Percentiles rank a stretch among this genome's conserved stretches.
These are phyloP conservation scores for Pachyuromys duprasi DNA, from an alignment of 2,797 vertebrate genomes.

Conservation along the genomic window DNA sequence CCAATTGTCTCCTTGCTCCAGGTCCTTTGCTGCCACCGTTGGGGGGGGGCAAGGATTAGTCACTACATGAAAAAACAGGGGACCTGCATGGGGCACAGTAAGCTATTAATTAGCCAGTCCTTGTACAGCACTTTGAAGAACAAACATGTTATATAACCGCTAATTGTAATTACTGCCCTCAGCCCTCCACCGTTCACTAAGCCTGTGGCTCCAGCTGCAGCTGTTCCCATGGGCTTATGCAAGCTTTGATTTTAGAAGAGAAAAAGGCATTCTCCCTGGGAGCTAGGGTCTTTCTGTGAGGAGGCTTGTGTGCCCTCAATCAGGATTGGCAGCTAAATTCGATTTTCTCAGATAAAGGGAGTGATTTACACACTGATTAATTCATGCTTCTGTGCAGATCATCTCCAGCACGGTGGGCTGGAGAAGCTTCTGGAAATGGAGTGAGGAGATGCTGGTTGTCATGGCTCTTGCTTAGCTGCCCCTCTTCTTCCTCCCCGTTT, in stretches of 20 bases:
- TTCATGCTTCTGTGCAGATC: slow-evolving; percentile 37
- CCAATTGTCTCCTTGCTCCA: background rate
- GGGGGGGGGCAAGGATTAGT: slow-evolving; percentile 68
- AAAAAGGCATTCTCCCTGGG: slow-evolving; percentile 65
- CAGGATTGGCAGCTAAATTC: slow-evolving; percentile 79
- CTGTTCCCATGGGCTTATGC: slow-evolving; percentile 63
- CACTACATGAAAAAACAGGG: slow-evolving; percentile 73
- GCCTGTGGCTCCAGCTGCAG: slow-evolving; percentile 73
- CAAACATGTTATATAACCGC: slow-evolving; percentile 83
- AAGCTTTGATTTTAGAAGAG: slow-evolving; percentile 74
- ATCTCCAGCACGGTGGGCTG: slow-evolving; percentile 29
- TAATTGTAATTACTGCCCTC: slow-evolving; percentile 79
- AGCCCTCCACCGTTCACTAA: slow-evolving; percentile 73
- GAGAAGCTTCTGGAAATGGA: slow-evolving; percentile 54
- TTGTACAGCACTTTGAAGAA: slow-evolving; percentile 82
- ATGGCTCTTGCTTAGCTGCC: background rate
- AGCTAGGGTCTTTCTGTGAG: slow-evolving; percentile 71
- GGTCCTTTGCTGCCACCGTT: background rate
- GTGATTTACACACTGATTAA: slow-evolving; percentile 77
- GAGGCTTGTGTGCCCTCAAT: slow-evolving; percentile 64
- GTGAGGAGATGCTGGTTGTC: background rate
- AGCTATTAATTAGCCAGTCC: slow-evolving; percentile 82
- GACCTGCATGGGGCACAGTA: slow-evolving; percentile 74
- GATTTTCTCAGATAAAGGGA: slow-evolving; percentile 77
- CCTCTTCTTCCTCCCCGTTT: background rate